Evolutionary conservation across 2,888 invertebrate species (phyloP), one percentile per base, ranked within the genome.

Genomic region (Cheilosia vernalis): DNA sequence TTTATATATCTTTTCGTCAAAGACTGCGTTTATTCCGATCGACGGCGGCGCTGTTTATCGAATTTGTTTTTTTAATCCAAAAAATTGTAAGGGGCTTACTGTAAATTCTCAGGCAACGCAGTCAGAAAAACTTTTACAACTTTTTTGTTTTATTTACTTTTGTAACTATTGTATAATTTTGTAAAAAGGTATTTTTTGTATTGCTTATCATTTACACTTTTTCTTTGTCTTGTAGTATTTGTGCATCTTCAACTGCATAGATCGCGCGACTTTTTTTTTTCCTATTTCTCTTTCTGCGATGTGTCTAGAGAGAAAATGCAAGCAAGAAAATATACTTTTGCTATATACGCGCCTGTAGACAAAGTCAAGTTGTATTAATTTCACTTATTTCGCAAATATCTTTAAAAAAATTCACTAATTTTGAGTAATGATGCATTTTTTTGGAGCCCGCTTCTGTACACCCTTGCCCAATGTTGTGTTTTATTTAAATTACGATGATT

Each of bases 331-430:
- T 17, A 17, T 33, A 33, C 44, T n/a, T 56, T 55, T 33, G 17
- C 21, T 49, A 1, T 19, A 7, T 49, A 15, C 7, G 17, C 13
- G 49, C 17, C 17, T 69, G 7, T 44, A 19, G 21, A 56, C 44
- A 21, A 51, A 73, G 80, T 90, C 89, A 91, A 88, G 91, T 91
- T 88, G 90, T 91, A 88, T 91, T 90, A 88, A 90, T 89, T 90
- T 90, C 90, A 91, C 91, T 91, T 87, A 88, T 89, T 87, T 89
- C 72, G 58, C 64, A 78, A 74, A 87, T 73, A 74, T 74, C 51
- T 77, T 81, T 69, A 61, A 72, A 60, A 66, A 70, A 74, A 33
- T 78, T 79, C 44, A 87, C 73, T 74, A 78, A 66, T 80, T 76
- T 84, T 64, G 73, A 73, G 40, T 70, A 64, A 58, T 53, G 53